Percentiles rank a stretch among this genome's conserved stretches.
phyloP scores from a whole-genome alignment of 2,888 invertebrate species.

The Neelides folsomi region DNA sequence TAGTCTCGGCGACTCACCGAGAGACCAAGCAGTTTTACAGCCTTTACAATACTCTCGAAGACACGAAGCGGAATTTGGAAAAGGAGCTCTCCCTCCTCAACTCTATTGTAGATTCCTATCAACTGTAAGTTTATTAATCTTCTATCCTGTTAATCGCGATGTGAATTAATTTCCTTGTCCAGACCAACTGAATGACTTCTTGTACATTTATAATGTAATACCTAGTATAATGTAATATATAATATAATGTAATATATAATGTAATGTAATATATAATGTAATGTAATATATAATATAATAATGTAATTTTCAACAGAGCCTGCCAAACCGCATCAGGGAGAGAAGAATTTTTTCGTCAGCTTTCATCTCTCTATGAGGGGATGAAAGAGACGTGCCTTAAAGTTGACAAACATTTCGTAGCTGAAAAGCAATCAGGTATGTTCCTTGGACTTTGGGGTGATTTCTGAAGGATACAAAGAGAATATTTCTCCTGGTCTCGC shows the following conservation, averaged over 20 bases:
- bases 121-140: constrained; percentile 49
- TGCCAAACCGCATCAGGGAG: constrained; percentile 19
- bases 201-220: background rate
- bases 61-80: constrained; percentile 80
- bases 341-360: constrained; percentile 27
- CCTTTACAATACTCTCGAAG: constrained; percentile 85
- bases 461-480: background rate
- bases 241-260: too few species aligned
- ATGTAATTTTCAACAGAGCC: constrained; percentile 11
- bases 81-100: constrained; percentile 80
- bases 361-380: constrained; percentile 24
- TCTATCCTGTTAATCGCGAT: background rate
- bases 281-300: background rate
- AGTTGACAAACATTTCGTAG: constrained; percentile 23
- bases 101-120: constrained; percentile 77
- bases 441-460: background rate
- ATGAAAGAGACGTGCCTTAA: constrained; percentile 28
- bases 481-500: too few species aligned
- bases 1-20: constrained; percentile 85
- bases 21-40: constrained; percentile 97
- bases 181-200: background rate
- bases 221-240: background rate
- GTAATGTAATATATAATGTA: too few species aligned
- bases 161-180: background rate
- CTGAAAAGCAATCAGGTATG: constrained; percentile 23